Conservation (phyloP, 92 coral and sea anemone genomes). For the Isaurus tuberculatus region DNA sequence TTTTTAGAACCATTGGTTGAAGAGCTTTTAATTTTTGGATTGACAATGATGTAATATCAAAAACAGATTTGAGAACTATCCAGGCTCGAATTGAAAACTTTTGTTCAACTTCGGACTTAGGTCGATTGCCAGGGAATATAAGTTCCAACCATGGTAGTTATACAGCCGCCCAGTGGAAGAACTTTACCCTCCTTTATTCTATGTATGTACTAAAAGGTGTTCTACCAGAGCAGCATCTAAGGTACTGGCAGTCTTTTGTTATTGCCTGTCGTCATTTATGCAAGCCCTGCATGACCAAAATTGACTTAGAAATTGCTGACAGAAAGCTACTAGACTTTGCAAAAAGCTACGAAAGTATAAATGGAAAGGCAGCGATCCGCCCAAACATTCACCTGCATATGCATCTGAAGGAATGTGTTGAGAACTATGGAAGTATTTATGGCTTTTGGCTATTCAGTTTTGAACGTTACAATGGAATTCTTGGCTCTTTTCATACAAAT, state of each 20-base stretch:
- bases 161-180: conserved; percentile 73
- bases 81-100: conserved; percentile 28
- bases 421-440: conserved; percentile 67
- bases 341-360: conserved; percentile 11
- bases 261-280: conserved; percentile 9
- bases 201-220: conserved; percentile 16
- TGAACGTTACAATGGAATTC: too few species aligned
- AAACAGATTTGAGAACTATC: too few species aligned
- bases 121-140: conserved; percentile 64
- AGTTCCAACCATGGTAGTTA: conserved; percentile 60
- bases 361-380: conserved; percentile 44
- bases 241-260: conserved; percentile 16
- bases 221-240: neutral
- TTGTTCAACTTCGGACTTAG: conserved; percentile 45
- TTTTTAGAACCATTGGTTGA: conserved; percentile 58
- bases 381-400: conserved; percentile 59
- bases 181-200: conserved; percentile 21
- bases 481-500: conserved; percentile 58
- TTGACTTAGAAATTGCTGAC: conserved; percentile 1
- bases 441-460: conserved; percentile 76
- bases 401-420: conserved; percentile 38
- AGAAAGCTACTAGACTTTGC: conserved; percentile 26
- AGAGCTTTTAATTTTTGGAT: too few species aligned
- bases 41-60: too few species aligned
- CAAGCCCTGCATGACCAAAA: conserved; percentile 3